A percentile compares a stretch with the other conserved stretches of the same genome.
phyloP scores from a whole-genome alignment of 1,140 invertebrate genomes.

The Camponotus floridanus region DNA sequence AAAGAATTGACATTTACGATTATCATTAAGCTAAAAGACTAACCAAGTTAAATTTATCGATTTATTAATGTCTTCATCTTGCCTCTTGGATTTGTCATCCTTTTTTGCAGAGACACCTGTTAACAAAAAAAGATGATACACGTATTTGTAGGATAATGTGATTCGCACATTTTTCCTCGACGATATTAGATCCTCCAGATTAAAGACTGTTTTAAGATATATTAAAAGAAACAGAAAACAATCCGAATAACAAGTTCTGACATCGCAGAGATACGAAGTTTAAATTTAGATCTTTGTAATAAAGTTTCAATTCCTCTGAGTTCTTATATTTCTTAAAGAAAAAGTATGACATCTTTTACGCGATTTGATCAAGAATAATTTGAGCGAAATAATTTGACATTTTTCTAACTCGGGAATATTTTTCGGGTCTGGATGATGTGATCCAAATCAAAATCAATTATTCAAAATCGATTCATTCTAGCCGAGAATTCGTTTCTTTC shows the following conservation, averaged over 20 bases:
- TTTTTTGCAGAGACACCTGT: neutral
- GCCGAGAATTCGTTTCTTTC: constrained; percentile 57
- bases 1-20: neutral
- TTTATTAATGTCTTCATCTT: neutral
- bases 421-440: neutral
- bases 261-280: neutral
- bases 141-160: neutral
- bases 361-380: neutral
- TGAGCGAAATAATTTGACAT: neutral
- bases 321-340: neutral
- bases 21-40: neutral
- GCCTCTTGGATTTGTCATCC: neutral
- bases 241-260: neutral
- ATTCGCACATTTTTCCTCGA: neutral
- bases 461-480: constrained; percentile 73
- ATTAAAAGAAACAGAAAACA: neutral
- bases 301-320: neutral
- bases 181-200: constrained; percentile 8
- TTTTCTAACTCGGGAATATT: neutral
- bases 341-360: neutral
- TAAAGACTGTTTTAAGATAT: neutral
- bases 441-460: no score
- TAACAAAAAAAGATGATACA: neutral
- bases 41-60: neutral
- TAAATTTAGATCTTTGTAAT: neutral